Evolutionary conservation across 2,113 vertebrate genomes (phyloP), one percentile per base, ranked within the genome.

Genomic region (Aphyosemion australe): DNA sequence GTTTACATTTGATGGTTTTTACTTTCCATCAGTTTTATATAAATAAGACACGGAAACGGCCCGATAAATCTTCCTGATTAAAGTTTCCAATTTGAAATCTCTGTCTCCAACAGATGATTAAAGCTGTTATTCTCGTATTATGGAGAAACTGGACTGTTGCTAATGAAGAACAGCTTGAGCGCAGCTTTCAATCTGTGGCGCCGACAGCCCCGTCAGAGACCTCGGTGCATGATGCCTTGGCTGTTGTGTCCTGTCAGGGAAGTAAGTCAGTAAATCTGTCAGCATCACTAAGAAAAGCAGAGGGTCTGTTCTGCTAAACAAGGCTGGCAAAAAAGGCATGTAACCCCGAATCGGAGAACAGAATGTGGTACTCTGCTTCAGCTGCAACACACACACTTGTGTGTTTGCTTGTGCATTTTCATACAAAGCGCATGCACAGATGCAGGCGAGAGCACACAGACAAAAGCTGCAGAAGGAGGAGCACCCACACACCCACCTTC

Each of bases 201-300:
- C 67, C 60, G 78, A 84, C 78, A 76, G 34, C 51, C 61, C n/a
- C 75, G 78, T 78, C 87, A 87, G 87, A 81, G 65, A 79, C 69
- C 74, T 60, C 58, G 47, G 43, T 47, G 46, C 70, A 45, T 84
- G 76, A 83, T 76, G 83, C 60, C 50, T 59, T 61, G 62, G 81
- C 67, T 73, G 76, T 69, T 63, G 77, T 78, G 72, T 72, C 74
- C 86, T 65, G 53, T 76, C 75, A 68, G 59, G 53, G 69, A 77
- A 79, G 62, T 74, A 83, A 79, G 59, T 84, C 76, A 43, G 72
- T 87, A 86, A 90, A 87, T 89, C 83, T 90, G 82, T 83, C 76
- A 75, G 80, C 54, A 49, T 74, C 69, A 64, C 80, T 74, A 65
- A n/a, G 74, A 82, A 82, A 86, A 80, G 72, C 65, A 50, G 46